Percentiles rank a stretch among this genome's conserved stretches.
phyloP scores from a whole-genome alignment of 2,888 invertebrate species.

The Archips xylosteana region DNA sequence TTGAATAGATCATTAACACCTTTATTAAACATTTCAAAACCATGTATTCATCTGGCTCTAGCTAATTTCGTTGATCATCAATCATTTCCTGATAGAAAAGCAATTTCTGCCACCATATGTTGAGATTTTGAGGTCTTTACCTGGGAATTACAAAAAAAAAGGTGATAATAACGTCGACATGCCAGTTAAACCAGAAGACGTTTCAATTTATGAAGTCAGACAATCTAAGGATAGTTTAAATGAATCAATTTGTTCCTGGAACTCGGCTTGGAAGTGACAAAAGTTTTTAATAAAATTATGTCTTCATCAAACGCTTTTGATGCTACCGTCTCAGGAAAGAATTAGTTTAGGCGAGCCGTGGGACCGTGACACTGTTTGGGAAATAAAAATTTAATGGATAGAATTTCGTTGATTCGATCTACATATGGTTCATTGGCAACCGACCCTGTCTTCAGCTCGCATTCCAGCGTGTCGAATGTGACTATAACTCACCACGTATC shows the following conservation, averaged over 20 bases:
- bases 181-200: slow-evolving; percentile 74
- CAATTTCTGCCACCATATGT: slow-evolving; percentile 71
- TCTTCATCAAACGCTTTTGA: slow-evolving; percentile 61
- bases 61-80: slow-evolving; percentile 76
- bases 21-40: slow-evolving; percentile 49
- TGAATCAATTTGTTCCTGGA: slow-evolving; percentile 64
- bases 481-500: slow-evolving; percentile 70
- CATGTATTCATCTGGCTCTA: slow-evolving; percentile 63
- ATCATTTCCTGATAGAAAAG: slow-evolving; percentile 73
- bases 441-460: slow-evolving; percentile 63
- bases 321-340: slow-evolving; percentile 52
- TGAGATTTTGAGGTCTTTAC: slow-evolving; percentile 65
- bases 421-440: slow-evolving; percentile 72
- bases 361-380: slow-evolving; percentile 44
- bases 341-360: slow-evolving; percentile 43
- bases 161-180: slow-evolving; percentile 73
- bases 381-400: slow-evolving; percentile 45
- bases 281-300: slow-evolving; percentile 60
- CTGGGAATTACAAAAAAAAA: slow-evolving; percentile 74
- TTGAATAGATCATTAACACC: slow-evolving; percentile 68
- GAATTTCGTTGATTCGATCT: slow-evolving; percentile 59
- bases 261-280: slow-evolving; percentile 52
- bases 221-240: slow-evolving; percentile 46
- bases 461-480: slow-evolving; percentile 74
- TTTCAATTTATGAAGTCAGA: slow-evolving; percentile 77